Percentiles rank a stretch among this genome's conserved stretches.
These are phyloP conservation scores for Ramphastos sulfuratus DNA, from an alignment of 2,113 vertebrate species.

Conservation along the genomic window DNA sequence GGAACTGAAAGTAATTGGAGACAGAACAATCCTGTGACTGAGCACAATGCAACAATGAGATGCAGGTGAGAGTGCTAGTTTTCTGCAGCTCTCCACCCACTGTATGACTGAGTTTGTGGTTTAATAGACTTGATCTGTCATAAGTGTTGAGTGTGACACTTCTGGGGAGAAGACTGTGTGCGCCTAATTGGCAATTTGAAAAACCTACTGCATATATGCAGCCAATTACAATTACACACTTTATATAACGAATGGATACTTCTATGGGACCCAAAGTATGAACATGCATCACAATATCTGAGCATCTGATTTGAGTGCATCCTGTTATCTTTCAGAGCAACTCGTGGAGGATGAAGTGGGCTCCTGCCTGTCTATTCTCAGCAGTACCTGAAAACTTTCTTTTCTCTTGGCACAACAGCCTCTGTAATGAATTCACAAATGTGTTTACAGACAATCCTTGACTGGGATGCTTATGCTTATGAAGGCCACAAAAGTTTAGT, in stretches of 20 bases:
- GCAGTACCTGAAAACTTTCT: background rate
- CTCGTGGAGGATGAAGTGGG: rapidly evolving
- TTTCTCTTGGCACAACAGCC: background rate
- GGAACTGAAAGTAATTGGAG: background rate
- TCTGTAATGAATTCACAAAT: background rate
- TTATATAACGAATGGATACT: rapidly evolving
- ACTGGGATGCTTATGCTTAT: background rate
- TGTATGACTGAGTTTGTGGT: background rate
- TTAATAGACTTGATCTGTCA: background rate
- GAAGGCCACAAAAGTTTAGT: constrained; percentile 8
- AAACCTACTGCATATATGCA: rapidly evolving
- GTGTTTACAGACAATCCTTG: background rate
- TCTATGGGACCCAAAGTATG: background rate
- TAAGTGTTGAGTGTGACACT: rapidly evolving
- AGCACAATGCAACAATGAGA: background rate
- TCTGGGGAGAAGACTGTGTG: background rate
- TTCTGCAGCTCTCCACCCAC: background rate
- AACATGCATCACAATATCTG: background rate
- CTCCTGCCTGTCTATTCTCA: background rate
- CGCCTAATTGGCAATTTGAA: background rate
- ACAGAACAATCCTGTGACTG: background rate
- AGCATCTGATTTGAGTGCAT: background rate
- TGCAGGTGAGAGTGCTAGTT: background rate
- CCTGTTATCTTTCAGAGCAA: background rate
- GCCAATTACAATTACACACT: background rate